Percentiles rank a stretch among this genome's conserved stretches.
phyloP scores from a whole-genome alignment of 2,888 invertebrate genomes.

The Dichetophora obliterata region DNA sequence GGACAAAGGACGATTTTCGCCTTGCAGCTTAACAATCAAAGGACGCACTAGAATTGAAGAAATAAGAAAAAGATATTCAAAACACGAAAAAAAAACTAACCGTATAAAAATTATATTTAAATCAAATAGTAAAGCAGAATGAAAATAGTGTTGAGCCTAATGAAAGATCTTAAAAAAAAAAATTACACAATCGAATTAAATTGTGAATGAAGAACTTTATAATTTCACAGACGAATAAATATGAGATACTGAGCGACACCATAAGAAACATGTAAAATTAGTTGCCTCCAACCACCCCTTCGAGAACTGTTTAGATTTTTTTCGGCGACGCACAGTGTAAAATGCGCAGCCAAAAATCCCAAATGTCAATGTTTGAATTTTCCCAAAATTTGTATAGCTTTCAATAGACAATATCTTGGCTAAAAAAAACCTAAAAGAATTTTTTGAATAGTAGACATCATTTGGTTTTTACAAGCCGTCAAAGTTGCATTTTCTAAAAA shows the following conservation, averaged over 20 bases:
- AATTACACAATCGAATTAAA: slow-evolving; percentile 46
- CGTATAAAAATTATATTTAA: not conserved
- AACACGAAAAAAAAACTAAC: not conserved
- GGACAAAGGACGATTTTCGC: slow-evolving; percentile 79
- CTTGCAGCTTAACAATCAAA: slow-evolving; percentile 77
- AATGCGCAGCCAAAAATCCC: too few relatives aligned
- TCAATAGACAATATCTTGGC: too few relatives aligned
- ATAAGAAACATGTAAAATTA: not conserved
- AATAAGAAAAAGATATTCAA: slow-evolving; percentile 35
- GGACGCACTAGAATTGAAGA: slow-evolving; percentile 76
- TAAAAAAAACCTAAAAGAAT: too few relatives aligned
- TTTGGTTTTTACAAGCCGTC: too few relatives aligned
- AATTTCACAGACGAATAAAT: slow-evolving; percentile 41
- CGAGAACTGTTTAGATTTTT: not conserved
- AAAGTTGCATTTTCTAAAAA: too few relatives aligned
- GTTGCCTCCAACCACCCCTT: too few relatives aligned
- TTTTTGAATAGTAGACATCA: too few relatives aligned
- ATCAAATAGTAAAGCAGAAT: not conserved
- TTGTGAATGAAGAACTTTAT: slow-evolving; percentile 30
- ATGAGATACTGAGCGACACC: not conserved
- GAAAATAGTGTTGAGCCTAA: not conserved
- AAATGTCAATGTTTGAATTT: too few relatives aligned
- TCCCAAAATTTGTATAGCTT: too few relatives aligned
- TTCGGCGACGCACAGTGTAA: not conserved
- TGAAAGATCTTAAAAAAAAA: not conserved